Evolutionary conservation across 2,113 vertebrate genomes (phyloP).

Genomic region (Cathartes aura): DNA sequence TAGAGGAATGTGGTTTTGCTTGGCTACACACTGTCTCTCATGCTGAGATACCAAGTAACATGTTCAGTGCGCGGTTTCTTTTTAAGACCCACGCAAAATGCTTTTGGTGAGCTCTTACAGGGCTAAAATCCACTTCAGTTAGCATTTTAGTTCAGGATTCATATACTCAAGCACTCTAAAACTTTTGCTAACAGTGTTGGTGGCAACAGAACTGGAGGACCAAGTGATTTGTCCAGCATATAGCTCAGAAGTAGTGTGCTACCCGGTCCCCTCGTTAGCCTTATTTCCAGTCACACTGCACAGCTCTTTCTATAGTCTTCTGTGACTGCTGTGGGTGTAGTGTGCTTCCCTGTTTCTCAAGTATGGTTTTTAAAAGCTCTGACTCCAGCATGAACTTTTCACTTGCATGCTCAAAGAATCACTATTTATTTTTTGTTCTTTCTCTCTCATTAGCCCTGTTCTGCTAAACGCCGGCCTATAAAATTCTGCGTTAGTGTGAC

Average conservation of each 20-base stretch:
- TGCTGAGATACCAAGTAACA: background rate
- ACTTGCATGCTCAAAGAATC: background rate
- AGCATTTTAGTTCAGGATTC: background rate
- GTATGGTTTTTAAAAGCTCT: background rate
- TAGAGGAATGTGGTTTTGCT: slow-evolving; percentile 29
- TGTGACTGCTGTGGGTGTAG: background rate
- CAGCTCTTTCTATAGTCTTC: background rate
- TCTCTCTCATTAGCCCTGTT: background rate
- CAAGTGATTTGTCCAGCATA: rapidly evolving
- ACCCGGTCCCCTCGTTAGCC: rapidly evolving
- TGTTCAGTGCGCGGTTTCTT: background rate
- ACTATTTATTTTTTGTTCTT: background rate
- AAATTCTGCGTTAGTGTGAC: background rate
- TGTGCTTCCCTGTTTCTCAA: background rate
- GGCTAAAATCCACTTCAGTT: background rate
- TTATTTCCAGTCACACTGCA: background rate
- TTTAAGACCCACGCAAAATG: background rate
- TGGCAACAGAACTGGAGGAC: background rate
- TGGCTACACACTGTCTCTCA: background rate
- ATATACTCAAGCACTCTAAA: background rate
- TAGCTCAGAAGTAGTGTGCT: background rate
- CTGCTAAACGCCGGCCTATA: background rate
- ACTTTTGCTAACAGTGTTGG: background rate
- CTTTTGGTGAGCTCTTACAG: background rate
- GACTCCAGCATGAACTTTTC: background rate